phyloP scores from a whole-genome alignment of 2,888 invertebrate species.

The Orthonychiurus folsomi region DNA sequence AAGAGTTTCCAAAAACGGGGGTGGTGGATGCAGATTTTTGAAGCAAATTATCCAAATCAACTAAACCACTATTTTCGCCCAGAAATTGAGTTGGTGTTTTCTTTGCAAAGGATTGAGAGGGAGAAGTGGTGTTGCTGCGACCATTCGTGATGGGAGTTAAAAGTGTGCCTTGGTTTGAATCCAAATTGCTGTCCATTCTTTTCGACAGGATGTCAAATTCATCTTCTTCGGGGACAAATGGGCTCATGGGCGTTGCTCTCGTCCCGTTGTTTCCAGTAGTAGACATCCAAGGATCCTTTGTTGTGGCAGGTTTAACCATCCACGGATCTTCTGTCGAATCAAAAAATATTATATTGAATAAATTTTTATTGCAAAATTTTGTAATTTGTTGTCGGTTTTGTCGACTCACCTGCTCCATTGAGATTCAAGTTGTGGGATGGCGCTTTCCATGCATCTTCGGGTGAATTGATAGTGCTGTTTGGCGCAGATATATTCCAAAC shows the following conservation, averaged over 20 bases:
- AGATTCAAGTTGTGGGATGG: no score
- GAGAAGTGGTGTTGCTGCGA: slow-evolving; percentile 3
- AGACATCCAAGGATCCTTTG: slow-evolving; percentile 57
- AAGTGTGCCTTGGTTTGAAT: neutral
- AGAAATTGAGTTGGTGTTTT: slow-evolving; percentile 94
- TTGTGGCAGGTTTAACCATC: slow-evolving; percentile 30
- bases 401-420: no score
- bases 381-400: no score
- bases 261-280: slow-evolving; percentile 39
- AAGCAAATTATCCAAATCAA: slow-evolving; percentile 95
- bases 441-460: slow-evolving; percentile 34
- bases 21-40: slow-evolving; percentile 44
- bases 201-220: slow-evolving; percentile 81
- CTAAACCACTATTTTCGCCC: slow-evolving; percentile 91
- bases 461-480: slow-evolving; percentile 34
- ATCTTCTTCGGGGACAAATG: slow-evolving; percentile 50
- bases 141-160: neutral
- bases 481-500: slow-evolving; percentile 35
- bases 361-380: no score
- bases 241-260: slow-evolving; percentile 3
- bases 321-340: neutral
- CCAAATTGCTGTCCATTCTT: slow-evolving; percentile 40
- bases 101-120: slow-evolving; percentile 22
- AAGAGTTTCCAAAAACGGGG: slow-evolving; percentile 14
- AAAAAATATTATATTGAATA: no score